Percentiles rank a stretch among this genome's conserved stretches.
phyloP scores from a whole-genome alignment of 2,113 vertebrate genomes.

The Clinocottus analis region DNA sequence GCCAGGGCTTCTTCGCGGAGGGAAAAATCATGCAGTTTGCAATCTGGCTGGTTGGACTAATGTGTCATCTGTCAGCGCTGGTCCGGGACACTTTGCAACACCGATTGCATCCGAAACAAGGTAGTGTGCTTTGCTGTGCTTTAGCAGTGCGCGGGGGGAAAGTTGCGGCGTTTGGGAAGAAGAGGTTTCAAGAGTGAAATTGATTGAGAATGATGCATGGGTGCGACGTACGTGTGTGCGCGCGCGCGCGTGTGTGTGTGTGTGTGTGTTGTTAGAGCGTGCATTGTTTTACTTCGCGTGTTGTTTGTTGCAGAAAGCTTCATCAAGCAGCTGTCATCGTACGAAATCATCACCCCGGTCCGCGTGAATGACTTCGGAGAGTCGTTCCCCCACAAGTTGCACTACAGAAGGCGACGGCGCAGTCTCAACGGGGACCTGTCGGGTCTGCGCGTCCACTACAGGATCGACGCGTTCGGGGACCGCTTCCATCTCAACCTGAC shows the following conservation, averaged over 20 bases:
- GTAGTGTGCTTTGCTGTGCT: constrained; percentile 71
- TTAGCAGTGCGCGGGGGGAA: constrained; percentile 4
- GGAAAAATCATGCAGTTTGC: constrained; percentile 85
- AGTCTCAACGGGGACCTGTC: constrained; percentile 79
- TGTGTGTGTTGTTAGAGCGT: no score
- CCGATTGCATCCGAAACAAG: constrained; percentile 91
- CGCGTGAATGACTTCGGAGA: constrained; percentile 94
- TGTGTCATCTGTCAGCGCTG: constrained; percentile 87
- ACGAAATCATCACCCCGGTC: constrained; percentile 92
- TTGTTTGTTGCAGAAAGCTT: constrained; percentile 90
- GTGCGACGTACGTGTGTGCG: no score
- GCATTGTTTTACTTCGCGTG: no score
- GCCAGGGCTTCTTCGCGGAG: constrained; percentile 67
- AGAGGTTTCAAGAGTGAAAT: not conserved
- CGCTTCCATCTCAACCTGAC: constrained; percentile 93
- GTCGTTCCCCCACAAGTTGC: constrained; percentile 85
- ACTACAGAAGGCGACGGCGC: constrained; percentile 89
- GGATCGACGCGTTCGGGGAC: constrained; percentile 91
- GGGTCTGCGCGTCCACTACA: constrained; percentile 86
- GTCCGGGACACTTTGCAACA: constrained; percentile 80
- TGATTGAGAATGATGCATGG: constrained; percentile 18
- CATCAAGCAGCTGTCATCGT: constrained; percentile 89
- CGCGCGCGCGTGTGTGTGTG: no score
- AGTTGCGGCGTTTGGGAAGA: not conserved
- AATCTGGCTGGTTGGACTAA: constrained; percentile 87